A percentile compares a stretch with the other conserved stretches of the same genome.
phyloP scores from a whole-genome alignment of 2,797 vertebrate species.

The Jordanella pulchra region DNA sequence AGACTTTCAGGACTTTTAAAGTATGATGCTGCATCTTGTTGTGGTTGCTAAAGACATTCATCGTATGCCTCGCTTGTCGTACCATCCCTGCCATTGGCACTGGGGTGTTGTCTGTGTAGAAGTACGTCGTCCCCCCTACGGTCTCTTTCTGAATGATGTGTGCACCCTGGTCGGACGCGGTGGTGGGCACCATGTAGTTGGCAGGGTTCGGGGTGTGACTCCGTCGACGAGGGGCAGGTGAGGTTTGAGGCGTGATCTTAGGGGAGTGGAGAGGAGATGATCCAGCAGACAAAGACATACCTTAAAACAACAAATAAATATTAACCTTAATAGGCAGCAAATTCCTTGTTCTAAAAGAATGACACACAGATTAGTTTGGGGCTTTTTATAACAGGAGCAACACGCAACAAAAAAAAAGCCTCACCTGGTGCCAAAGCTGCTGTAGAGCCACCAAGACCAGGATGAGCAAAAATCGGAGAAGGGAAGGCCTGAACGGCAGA shows the following conservation, averaged over 20 bases:
- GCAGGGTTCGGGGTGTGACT: constrained; percentile 98
- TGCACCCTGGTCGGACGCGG: constrained; percentile 87
- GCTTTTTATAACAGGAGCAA: background rate
- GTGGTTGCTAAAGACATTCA: background rate
- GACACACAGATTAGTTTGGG: background rate
- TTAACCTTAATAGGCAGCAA: background rate
- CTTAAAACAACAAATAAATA: constrained; percentile 65
- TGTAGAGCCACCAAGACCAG: constrained; percentile 88
- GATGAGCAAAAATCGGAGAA: constrained; percentile 93
- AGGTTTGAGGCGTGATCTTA: constrained; percentile 98
- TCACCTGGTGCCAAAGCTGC: constrained; percentile 93
- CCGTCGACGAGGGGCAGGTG: constrained; percentile 94
- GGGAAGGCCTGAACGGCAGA: constrained; percentile 93
- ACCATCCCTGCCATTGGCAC: constrained; percentile 96
- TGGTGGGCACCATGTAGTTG: constrained; percentile 96
- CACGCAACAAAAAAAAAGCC: constrained; percentile 37
- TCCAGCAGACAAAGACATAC: constrained; percentile 97
- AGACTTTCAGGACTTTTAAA: background rate
- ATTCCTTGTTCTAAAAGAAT: background rate
- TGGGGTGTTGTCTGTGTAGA: constrained; percentile 97
- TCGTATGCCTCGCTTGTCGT: constrained; percentile 36
- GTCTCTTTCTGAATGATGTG: constrained; percentile 99
- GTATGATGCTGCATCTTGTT: background rate
- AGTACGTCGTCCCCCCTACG: constrained; percentile 98
- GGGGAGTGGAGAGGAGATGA: constrained; percentile 98